phyloP scores from a whole-genome alignment of 2,888 invertebrate species.

The Drosophila basisetae region DNA sequence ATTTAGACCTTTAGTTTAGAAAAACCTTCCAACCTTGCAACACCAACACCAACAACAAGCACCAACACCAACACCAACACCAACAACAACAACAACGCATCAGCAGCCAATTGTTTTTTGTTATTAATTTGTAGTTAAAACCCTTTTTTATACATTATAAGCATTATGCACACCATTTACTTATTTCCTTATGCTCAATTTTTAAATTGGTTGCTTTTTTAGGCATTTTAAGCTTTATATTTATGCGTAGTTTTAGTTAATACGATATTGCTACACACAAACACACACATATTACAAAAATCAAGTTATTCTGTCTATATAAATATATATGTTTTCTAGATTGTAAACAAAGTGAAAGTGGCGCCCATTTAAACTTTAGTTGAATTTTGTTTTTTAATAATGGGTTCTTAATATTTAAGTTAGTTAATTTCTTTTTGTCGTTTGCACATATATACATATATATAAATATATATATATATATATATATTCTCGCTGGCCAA shows the following conservation, averaged over 20 bases:
- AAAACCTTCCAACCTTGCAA: slow-evolving; percentile 57
- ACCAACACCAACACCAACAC: slow-evolving; percentile 24
- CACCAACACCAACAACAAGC: slow-evolving; percentile 7
- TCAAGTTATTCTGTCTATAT: slow-evolving; percentile 26
- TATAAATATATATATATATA: slow-evolving; percentile 12
- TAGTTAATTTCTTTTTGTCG: slow-evolving; percentile 65
- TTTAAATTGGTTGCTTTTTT: slow-evolving; percentile 34
- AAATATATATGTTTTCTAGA: slow-evolving; percentile 35
- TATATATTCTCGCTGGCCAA: slow-evolving; percentile 43
- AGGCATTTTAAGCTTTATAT: slow-evolving; percentile 58
- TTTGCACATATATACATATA: slow-evolving; percentile 28
- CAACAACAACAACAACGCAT: slow-evolving; percentile 23
- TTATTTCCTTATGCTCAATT: slow-evolving; percentile 72
- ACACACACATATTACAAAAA: slow-evolving; percentile 19
- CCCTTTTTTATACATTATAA: slow-evolving; percentile 20
- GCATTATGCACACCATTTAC: slow-evolving; percentile 71
- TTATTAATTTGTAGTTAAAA: slow-evolving; percentile 54
- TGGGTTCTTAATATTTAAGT: slow-evolving; percentile 75
- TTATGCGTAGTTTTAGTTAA: slow-evolving; percentile 76
- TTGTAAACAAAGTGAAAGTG: slow-evolving; percentile 20
- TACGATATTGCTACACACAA: slow-evolving; percentile 48
- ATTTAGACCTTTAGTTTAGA: slow-evolving; percentile 56
- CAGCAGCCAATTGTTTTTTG: slow-evolving; percentile 51
- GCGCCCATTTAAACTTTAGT: slow-evolving; percentile 56
- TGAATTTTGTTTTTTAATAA: slow-evolving; percentile 68